Conservation (phyloP, 2,113 vertebrate species). For the Phocoena sinus region DNA sequence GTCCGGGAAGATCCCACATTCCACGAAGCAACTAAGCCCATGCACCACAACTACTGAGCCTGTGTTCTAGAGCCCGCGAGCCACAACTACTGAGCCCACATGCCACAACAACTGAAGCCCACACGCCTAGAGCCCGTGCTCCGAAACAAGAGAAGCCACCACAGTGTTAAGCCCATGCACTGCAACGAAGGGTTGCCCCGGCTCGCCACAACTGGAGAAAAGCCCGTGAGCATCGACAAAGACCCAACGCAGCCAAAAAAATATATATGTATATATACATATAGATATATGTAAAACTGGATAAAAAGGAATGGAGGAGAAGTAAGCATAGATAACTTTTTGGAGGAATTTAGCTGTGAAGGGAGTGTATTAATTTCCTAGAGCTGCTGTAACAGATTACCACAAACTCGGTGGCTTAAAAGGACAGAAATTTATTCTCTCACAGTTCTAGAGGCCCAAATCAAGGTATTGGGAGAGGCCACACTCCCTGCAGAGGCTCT, state of each 20-base stretch:
- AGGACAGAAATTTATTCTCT: not conserved
- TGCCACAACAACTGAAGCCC: rapidly evolving
- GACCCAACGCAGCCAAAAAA: not conserved
- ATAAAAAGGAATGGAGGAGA: not conserved
- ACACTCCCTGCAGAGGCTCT: not conserved
- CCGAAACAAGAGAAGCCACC: not conserved
- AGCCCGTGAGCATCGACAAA: not conserved
- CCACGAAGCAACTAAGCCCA: not conserved
- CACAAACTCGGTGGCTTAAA: not conserved
- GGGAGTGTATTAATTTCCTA: not conserved
- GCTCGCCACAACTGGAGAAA: not conserved
- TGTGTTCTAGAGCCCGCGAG: too few species aligned
- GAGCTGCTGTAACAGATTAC: not conserved
- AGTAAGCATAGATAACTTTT: not conserved
- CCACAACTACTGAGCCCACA: not conserved
- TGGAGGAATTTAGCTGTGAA: not conserved
- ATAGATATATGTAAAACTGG: not conserved
- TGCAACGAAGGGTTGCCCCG: not conserved
- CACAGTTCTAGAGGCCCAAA: not conserved
- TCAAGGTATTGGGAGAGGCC: not conserved
- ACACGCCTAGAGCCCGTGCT: not conserved
- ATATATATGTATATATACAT: not conserved
- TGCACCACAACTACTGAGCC: too few species aligned
- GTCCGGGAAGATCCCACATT: not conserved
- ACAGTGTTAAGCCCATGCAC: not conserved